Evolutionary conservation across 2,888 invertebrate species (phyloP), one percentile per base, ranked within the genome.

Genomic region (Clanis bilineata): DNA sequence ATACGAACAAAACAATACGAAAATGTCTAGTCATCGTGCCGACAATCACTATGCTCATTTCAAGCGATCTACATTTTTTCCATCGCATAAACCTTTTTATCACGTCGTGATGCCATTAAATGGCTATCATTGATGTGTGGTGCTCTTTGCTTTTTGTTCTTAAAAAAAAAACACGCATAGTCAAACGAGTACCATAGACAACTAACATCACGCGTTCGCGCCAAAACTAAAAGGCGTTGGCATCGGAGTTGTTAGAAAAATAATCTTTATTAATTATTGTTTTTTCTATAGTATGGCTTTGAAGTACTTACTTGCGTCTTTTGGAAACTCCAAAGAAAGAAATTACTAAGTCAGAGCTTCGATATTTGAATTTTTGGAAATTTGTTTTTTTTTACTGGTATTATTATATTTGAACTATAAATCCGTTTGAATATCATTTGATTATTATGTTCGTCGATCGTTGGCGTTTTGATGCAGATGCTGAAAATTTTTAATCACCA

Each of bases 101-200:
- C 63, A 55, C 56, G 60, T 73, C 75, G 71, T 73, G 76, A 78
- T 78, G 67, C 80, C 77, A 83, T 83, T 82, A 83, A 79, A 78
- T 77, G 74, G 71, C 75, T 84, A 84, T 82, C 82, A 83, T 80
- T 82, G 80, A 79, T 80, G 79, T 72, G 73, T 71, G 71, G 70
- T 75, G 73, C 75, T 71, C 74, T 69, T 70, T 65, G 68, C 67
- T 72, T 79, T 82, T 82, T 78, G 64, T 74, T 71, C 61, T 69
- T 70, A 70, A 70, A 68, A 71, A 71, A 68, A 72, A 74, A 79
- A 76, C 72, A 68, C 70, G 73, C 74, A 77, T 28, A 47, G 47
- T 28, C 47, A 47, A 25, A 47, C n/a, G 12, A 12, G 38, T 38
- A n/a, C 47, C 25, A 28, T 47, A 28, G 47, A 25, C 47, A 47